Evolutionary conservation across 1,140 invertebrate genomes (phyloP), one percentile per base, ranked within the genome.

Genomic region (Drosophila lini): DNA sequence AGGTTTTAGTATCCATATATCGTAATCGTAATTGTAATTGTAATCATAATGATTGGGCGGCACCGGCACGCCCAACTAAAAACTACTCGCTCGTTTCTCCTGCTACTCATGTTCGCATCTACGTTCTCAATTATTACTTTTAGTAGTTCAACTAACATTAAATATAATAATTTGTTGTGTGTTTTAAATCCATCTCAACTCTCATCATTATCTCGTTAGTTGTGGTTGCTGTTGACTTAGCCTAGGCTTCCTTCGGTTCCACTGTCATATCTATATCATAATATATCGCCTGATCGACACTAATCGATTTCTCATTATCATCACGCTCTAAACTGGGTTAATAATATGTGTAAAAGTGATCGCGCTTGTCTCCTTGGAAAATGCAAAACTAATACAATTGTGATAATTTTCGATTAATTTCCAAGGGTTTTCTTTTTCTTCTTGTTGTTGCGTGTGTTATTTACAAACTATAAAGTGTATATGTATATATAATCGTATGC

Each of bases 61-160:
- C 58, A 67, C 63, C 78, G 73, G 32, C 58, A 56, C 63, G 61
- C 65, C 68, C 80, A 83, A 80, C 68, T 84, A 80, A 89, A 65
- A 83, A 70, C 74, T 88, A 83, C 64, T 80, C 58, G 41, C 47
- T 62, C 42, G 50, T 32, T 28, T 28, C 36, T 36, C 6, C 48
- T 22, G 28, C 34, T 42, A 41, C 45, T 31, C 19, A 9, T 5
- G 13, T 71, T 48, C 42, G 28, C 60, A 40, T 56, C 61, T 41
- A 34, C 28, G 10, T 28, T 45, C 45, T 78, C 67, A 42, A 59
- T 68, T 68, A 68, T 76, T 76, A 68, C 48, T 78, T 82, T 88
- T 88, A 80, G 83, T 88, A 88, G 83, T 83, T 88, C 84, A 89
- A 89, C 83, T 88, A 88, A 78, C 84, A 89, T 89, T 89, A 89